A percentile compares a stretch with the other conserved stretches of the same genome.
phyloP scores from a whole-genome alignment of 2,797 vertebrate genomes.

The Paramormyrops hopkinsi region DNA sequence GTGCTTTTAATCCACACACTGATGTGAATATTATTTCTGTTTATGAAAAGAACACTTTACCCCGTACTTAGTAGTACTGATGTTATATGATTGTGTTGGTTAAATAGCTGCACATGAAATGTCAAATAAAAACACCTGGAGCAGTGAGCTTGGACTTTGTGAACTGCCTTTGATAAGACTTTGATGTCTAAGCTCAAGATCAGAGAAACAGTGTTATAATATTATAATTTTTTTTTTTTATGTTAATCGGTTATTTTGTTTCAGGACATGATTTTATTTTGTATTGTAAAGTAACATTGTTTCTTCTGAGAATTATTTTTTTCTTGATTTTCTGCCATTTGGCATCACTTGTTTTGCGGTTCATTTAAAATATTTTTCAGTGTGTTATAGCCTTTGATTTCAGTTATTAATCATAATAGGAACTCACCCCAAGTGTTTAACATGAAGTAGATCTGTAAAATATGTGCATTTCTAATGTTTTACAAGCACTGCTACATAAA shows the following conservation, averaged over 20 bases:
- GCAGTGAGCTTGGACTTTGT: slow-evolving; percentile 35
- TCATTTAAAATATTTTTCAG: background rate
- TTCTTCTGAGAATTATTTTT: background rate
- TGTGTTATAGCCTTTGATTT: background rate
- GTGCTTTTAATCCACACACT: slow-evolving; percentile 32
- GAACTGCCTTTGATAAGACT: slow-evolving; percentile 36
- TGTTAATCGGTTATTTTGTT: background rate
- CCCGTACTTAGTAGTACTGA: slow-evolving; percentile 26
- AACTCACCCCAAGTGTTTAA: background rate
- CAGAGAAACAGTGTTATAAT: background rate
- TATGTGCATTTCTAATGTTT: slow-evolving; percentile 1
- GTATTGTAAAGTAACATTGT: background rate
- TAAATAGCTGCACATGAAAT: slow-evolving; percentile 29
- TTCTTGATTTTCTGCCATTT: background rate
- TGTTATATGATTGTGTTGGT: slow-evolving; percentile 21
- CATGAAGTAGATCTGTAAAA: background rate
- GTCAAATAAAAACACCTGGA: slow-evolving; percentile 44
- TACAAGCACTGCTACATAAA: slow-evolving; percentile 23
- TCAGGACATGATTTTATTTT: background rate
- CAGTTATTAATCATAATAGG: background rate
- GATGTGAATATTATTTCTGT: slow-evolving; percentile 35
- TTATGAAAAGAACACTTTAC: slow-evolving; percentile 22
- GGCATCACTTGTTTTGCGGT: background rate
- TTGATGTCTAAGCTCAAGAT: slow-evolving; percentile 21
- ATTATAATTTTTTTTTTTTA: background rate